phyloP scores from a whole-genome alignment of 2,888 invertebrate species.

The Drosophila suboccidentalis region DNA sequence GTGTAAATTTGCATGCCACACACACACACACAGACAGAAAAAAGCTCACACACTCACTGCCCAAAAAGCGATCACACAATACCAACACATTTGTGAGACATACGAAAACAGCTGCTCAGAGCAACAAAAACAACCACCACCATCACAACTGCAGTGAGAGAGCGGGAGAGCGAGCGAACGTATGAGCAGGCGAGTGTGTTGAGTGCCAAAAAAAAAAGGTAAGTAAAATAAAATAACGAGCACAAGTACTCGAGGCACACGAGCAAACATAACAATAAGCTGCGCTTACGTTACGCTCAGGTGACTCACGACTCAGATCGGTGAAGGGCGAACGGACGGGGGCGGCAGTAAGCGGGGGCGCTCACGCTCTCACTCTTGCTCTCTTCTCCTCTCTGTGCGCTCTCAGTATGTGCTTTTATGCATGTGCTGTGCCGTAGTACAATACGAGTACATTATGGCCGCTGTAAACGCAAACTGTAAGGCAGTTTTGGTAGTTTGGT shows the following conservation, averaged over 20 bases:
- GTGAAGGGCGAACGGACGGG: conserved; percentile 54
- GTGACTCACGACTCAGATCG: conserved; percentile 76
- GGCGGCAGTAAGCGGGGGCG: conserved; percentile 48
- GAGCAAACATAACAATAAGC: conserved; percentile 63
- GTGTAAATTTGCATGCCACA: conserved; percentile 72
- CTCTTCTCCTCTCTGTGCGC: conserved; percentile 12
- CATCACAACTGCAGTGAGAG: conserved; percentile 49
- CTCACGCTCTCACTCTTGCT: conserved; percentile 18
- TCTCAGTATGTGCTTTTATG: conserved; percentile 33
- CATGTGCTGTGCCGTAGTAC: conserved; percentile 46
- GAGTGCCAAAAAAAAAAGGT: conserved; percentile 46
- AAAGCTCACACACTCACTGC: conserved; percentile 37
- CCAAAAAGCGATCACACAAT: conserved; percentile 52
- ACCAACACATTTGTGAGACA: conserved; percentile 37
- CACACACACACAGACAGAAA: conserved; percentile 10
- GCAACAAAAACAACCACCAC: conserved; percentile 11
- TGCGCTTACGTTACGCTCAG: conserved; percentile 84
- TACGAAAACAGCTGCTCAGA: conserved; percentile 58
- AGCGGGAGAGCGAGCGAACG: conserved; percentile 8
- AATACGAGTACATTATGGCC: conserved; percentile 58
- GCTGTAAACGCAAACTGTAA: conserved; percentile 54
- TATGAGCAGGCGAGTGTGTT: conserved; percentile 12
- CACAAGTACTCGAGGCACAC: conserved; percentile 46
- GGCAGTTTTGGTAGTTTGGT: conserved; percentile 73
- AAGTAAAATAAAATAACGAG: conserved; percentile 40